These are phyloP conservation scores for Rallus limicola DNA, from an alignment of 2,113 vertebrate species.

Conservation along the genomic window DNA sequence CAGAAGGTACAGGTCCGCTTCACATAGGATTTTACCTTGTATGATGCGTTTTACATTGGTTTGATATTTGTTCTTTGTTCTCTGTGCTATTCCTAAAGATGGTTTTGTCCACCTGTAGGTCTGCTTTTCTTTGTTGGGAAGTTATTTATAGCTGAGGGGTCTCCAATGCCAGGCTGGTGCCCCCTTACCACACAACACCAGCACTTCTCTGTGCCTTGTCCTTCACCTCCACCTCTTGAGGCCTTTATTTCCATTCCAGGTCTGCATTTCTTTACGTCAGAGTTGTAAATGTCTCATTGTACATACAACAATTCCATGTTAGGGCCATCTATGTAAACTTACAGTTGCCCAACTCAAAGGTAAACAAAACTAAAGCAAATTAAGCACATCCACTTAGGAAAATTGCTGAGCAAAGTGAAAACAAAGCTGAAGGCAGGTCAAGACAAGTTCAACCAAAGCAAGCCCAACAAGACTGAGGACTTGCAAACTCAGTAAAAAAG, in stretches of 20 bases:
- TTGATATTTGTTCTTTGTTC: not conserved
- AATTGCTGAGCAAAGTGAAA: not conserved
- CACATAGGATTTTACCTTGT: not conserved
- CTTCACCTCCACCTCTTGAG: not conserved
- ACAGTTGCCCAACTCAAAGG: not conserved
- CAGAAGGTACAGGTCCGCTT: not conserved
- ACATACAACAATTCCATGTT: not conserved
- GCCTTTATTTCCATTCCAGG: rapidly evolving
- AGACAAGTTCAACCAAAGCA: not conserved
- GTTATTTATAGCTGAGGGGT: not conserved
- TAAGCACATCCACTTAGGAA: not conserved
- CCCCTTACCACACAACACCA: not conserved
- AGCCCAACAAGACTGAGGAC: not conserved
- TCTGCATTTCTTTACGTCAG: not conserved
- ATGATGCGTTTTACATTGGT: not conserved
- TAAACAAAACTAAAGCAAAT: not conserved
- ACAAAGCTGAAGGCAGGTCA: not conserved
- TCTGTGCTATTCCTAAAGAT: not conserved
- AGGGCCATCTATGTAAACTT: not conserved
- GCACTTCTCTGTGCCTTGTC: not conserved
- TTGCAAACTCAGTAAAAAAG: not conserved
- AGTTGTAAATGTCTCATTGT: not conserved
- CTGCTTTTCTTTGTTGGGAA: not conserved
- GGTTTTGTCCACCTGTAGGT: not conserved
- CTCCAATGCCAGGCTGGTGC: not conserved